Evolutionary conservation across 1,140 invertebrate species (phyloP), one percentile per base, ranked within the genome.

Genomic region (Coenobita brevimanus): DNA sequence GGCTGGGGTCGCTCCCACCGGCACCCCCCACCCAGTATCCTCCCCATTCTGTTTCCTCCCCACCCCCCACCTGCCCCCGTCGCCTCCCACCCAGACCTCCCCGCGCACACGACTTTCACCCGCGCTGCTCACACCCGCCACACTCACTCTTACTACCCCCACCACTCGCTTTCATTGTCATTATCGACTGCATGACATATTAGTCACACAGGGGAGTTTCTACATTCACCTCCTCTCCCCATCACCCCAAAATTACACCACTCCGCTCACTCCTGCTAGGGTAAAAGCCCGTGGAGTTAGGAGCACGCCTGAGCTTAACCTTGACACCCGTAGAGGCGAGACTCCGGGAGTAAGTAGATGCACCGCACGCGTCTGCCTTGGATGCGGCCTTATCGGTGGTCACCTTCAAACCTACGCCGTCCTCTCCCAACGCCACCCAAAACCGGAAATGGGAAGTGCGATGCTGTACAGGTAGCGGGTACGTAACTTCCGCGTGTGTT

Each of bases 351-450:
- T 30, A 57, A 43, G 33, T 73, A 30, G 62, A 69, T 80, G 78
- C 43, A 57, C 75, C 38, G 76, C 76, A 87, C 85, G 76, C 76
- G 85, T 87, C 85, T 87, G 85, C 85, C 85, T 87, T 81, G 84
- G 62, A 27, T 87, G 76, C 71, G 85, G 76, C 85, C 85, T 87
- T 87, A 87, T 80, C 67, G 24, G 46, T 87, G 85, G 85, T 80
- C 85, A 87, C 85, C 85, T 87, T 81, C 85, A 87, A 80, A 87
- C 64, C 85, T 81, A 80, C 85, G 76, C 76, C 85, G 64, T 71
- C 85, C 76, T 87, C 85, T 30, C 46, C 41, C 17, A 57, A 17
- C 36, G n/a, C 64, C 4, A 24, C 38, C 54, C 76, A 86, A 81
- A 75, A 69, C 85, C 85, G 85, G 85, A 87, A 87, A 87, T 81